Percentiles rank a stretch among this genome's conserved stretches.
Evolutionary conservation across 2,888 invertebrate genomes (phyloP).

Genomic region (Drosophila neonasuta): DNA sequence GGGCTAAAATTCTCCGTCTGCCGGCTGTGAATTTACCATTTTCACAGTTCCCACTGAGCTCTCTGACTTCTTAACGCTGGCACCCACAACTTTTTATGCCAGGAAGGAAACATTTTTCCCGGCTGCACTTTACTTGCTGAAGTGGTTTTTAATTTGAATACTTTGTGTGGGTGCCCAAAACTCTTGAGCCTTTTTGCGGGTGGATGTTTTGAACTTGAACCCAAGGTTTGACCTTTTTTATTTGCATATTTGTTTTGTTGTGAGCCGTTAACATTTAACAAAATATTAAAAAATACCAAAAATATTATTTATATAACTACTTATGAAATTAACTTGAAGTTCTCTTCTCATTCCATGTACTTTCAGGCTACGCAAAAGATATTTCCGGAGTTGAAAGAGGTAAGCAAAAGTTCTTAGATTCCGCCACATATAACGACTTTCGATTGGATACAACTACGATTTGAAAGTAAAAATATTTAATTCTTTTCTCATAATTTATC

Average conservation of each 20-base stretch:
- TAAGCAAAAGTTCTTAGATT: constrained; percentile 57
- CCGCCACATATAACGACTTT: background rate
- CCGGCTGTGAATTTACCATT: constrained; percentile 21
- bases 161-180: constrained; percentile 53
- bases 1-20: background rate
- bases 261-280: constrained; percentile 24
- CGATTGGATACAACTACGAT: background rate
- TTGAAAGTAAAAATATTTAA: no score
- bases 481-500: no score
- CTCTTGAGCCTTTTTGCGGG: constrained; percentile 31
- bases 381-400: constrained; percentile 82
- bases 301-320: constrained; percentile 32
- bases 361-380: constrained; percentile 85
- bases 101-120: constrained; percentile 66
- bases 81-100: constrained; percentile 31
- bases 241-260: constrained; percentile 42
- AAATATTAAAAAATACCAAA: constrained; percentile 43
- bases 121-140: constrained; percentile 50
- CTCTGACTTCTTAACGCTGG: constrained; percentile 31
- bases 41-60: constrained; percentile 12
- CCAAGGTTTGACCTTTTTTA: constrained; percentile 29
- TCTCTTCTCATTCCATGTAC: constrained; percentile 63
- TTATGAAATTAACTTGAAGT: constrained; percentile 40
- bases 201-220: constrained; percentile 6
- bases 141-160: constrained; percentile 77